Evolutionary conservation across 2,797 vertebrate genomes (phyloP).

Genomic region (Sebastes hopkinsi): DNA sequence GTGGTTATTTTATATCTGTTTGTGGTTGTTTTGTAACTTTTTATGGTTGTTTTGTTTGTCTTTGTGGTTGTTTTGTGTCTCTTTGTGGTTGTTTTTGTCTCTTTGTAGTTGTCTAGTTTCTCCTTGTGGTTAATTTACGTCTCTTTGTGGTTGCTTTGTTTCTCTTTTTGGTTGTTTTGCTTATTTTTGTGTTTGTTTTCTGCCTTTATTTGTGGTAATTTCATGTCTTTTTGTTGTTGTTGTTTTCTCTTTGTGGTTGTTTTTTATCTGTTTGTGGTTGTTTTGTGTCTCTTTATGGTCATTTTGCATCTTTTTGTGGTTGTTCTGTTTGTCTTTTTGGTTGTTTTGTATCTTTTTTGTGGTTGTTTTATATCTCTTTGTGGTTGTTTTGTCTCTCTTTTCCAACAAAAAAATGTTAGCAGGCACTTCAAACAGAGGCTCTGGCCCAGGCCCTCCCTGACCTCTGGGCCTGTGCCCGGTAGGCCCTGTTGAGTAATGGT

Average conservation of each 20-base stretch:
- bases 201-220: background rate
- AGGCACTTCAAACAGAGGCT: too few species aligned
- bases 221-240: background rate
- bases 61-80: background rate
- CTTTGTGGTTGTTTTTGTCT: background rate
- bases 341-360: background rate
- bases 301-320: background rate
- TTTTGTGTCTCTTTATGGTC: background rate
- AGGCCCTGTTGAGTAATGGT: background rate
- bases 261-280: background rate
- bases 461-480: fast-evolving
- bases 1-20: background rate
- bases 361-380: background rate
- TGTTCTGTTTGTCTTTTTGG: background rate
- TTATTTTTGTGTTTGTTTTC: background rate
- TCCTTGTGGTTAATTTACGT: background rate
- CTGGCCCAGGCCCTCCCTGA: too few species aligned
- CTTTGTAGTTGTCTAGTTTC: too few species aligned
- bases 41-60: background rate
- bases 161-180: background rate
- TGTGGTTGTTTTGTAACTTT: background rate
- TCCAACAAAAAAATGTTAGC: too few species aligned
- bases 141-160: background rate
- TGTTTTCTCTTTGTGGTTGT: background rate
- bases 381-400: too few species aligned